These are phyloP conservation scores for Cerceris rybyensis DNA, from an alignment of 2,888 invertebrate species.

Conservation along the genomic window DNA sequence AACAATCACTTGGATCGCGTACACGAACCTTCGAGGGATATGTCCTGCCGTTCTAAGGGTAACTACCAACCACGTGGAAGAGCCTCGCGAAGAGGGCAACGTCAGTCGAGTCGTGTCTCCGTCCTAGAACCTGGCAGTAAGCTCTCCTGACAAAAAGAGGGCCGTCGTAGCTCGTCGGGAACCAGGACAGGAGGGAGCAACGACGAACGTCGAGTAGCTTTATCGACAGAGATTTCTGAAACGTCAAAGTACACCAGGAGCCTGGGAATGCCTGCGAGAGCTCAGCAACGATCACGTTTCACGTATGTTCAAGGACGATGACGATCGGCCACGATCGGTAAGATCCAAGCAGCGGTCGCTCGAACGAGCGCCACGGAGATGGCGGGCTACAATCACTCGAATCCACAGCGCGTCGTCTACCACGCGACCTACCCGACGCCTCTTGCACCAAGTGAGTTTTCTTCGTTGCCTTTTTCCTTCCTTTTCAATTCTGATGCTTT, in stretches of 20 bases:
- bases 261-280: constrained; percentile 59
- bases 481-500: too few relatives aligned
- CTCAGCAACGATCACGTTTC: constrained; percentile 59
- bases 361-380: constrained; percentile 70
- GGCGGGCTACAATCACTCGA: constrained; percentile 81
- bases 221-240: constrained; percentile 43
- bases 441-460: constrained; percentile 80
- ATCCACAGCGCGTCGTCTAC: constrained; percentile 80
- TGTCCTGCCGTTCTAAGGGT: constrained; percentile 71
- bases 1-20: constrained; percentile 64
- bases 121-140: constrained; percentile 64
- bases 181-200: constrained; percentile 41
- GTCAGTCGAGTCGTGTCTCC: constrained; percentile 61
- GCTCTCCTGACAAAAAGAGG: constrained; percentile 71
- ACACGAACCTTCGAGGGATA: constrained; percentile 72
- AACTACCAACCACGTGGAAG: constrained; percentile 65
- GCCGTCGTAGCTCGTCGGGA: constrained; percentile 53
- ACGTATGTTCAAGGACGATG: constrained; percentile 65
- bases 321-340: constrained; percentile 70
- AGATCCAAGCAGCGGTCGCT: constrained; percentile 67
- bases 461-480: not conserved
- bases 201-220: constrained; percentile 52
- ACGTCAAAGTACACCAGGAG: constrained; percentile 44
- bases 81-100: constrained; percentile 61
- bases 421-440: constrained; percentile 81